Base-by-base conservation (phyloP, 2,113 vertebrate genomes). In the Caranx melampygus region DNA sequence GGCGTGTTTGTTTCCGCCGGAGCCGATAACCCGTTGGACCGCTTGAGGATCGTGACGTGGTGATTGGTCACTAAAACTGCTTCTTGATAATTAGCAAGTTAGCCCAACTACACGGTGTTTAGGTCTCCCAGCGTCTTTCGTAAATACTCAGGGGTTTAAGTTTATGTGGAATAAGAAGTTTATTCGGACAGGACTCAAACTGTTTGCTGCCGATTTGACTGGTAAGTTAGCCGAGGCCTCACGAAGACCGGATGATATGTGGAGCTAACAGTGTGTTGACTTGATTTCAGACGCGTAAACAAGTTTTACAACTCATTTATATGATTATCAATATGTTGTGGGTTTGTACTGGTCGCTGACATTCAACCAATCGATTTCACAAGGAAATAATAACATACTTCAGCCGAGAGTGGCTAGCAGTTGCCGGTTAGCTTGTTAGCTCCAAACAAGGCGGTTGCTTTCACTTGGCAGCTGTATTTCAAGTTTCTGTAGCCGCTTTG, bases 151-250 rank as follows among this genome's bases (percentile, higher is more conserved):
- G 1, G 14, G 34, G 0, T 21, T 69, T 40, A 51, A 26, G 21
- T 81, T 66, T 1, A 10, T 62, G 21, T 35, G 60, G 44, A 63
- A 26, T 35, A 73, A 16, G 15, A 63, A 15, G 14, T 78, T 26
- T 55, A 7, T 31, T 34, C 16, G 2, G n/a, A 21, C 66, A 4
- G 42, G 8, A 58, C 73, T 42, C n/a, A 0, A 15, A 40, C 21
- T 2, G 51, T 73, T 72, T 35, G 26, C 51, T 35, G 49, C 61
- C 49, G 59, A 44, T 52, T 66, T 69, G 37, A n/a, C 26, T 15
- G 91, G 90, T 91, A 77, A 91, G 90, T 91, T 68, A 33, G 21
- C 51, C 20, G 40, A 71, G 92, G 89, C 90, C 91, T 75, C 31
- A 5, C 33, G 51, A 33, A 76, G 3, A 70, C 14, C 58, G 31